Evolutionary conservation across 1,140 invertebrate genomes (phyloP).

Genomic region (Homarus americanus): DNA sequence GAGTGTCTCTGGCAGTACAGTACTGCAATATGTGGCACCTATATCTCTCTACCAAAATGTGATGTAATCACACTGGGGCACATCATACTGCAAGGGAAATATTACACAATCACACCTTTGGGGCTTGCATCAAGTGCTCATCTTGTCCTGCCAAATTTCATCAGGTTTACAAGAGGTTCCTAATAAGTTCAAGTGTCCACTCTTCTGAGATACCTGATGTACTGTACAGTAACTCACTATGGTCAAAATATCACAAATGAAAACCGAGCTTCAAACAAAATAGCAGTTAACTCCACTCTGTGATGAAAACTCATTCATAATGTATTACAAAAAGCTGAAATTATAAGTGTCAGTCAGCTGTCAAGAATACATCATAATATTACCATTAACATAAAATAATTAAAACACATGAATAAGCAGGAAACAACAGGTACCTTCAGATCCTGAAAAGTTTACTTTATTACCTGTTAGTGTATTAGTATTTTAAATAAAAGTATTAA

Average conservation of each 20-base stretch:
- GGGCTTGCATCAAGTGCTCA: neutral
- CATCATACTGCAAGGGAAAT: slow-evolving; percentile 42
- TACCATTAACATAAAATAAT: neutral
- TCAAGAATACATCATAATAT: neutral
- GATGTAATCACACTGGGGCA: slow-evolving; percentile 39
- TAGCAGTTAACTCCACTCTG: neutral
- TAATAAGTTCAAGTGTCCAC: neutral
- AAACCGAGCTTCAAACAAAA: neutral
- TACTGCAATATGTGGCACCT: slow-evolving; percentile 17
- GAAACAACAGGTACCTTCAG: neutral
- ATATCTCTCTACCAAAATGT: slow-evolving; percentile 10
- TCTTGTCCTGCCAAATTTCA: neutral
- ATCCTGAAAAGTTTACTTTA: neutral
- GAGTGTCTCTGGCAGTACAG: neutral
- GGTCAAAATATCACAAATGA: slow-evolving; percentile 2
- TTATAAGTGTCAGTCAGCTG: neutral
- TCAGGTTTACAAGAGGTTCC: neutral
- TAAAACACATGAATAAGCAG: neutral
- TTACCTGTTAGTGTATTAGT: no score
- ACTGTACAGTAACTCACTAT: neutral
- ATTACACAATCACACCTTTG: slow-evolving; percentile 32
- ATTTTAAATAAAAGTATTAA: no score
- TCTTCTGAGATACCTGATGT: neutral
- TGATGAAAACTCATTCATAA: neutral
- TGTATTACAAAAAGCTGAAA: neutral